These are phyloP conservation scores for Tortricodes alternella DNA, from an alignment of 2,888 invertebrate genomes.

Conservation along the genomic window DNA sequence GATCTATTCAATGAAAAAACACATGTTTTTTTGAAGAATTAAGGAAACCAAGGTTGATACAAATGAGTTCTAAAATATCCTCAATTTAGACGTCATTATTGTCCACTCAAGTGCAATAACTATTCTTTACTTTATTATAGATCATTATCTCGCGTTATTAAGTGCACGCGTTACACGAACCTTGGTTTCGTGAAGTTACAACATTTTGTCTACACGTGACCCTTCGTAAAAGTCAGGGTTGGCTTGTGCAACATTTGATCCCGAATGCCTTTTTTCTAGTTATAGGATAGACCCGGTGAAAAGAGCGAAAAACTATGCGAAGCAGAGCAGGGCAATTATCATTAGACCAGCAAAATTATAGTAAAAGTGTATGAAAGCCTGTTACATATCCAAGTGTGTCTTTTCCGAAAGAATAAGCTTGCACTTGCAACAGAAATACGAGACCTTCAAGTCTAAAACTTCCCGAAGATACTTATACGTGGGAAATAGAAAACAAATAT, in stretches of 20 bases:
- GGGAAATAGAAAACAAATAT: too few relatives aligned
- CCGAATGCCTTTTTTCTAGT: not conserved
- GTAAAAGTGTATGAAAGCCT: too few relatives aligned
- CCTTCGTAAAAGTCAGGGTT: slow-evolving; percentile 22
- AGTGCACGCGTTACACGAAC: slow-evolving; percentile 31
- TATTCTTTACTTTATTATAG: slow-evolving; percentile 26
- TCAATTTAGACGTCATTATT: not conserved
- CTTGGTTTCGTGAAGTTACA: slow-evolving; percentile 32
- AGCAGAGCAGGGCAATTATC: too few relatives aligned
- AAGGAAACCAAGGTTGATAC: not conserved
- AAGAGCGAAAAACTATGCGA: too few relatives aligned
- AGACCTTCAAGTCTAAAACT: too few relatives aligned
- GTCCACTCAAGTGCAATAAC: slow-evolving; percentile 13
- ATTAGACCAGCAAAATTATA: too few relatives aligned
- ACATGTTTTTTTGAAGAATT: not conserved
- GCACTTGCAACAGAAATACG: too few relatives aligned
- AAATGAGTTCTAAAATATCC: not conserved
- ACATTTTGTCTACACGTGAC: slow-evolving; percentile 12
- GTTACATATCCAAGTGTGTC: too few relatives aligned
- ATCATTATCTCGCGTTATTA: slow-evolving; percentile 35
- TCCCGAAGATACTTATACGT: too few relatives aligned
- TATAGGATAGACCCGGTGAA: too few relatives aligned
- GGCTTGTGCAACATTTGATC: not conserved
- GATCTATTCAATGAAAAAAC: not conserved
- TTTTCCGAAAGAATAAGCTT: too few relatives aligned